phyloP scores from a whole-genome alignment of 2,113 vertebrate species.

The Phocoena sinus region DNA sequence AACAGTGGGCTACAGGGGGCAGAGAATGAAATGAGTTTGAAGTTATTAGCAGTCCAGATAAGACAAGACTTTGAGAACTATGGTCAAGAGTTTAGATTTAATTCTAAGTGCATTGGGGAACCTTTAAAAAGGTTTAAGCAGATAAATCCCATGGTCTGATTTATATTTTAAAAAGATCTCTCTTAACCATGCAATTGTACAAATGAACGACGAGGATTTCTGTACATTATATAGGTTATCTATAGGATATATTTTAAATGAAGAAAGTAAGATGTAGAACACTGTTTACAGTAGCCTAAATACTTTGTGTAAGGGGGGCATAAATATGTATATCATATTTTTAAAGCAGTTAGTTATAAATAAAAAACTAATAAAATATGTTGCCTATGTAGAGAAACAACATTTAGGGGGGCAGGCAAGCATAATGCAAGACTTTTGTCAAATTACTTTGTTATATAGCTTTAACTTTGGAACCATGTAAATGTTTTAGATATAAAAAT shows the following conservation, averaged over 20 bases:
- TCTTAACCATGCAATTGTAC: not conserved
- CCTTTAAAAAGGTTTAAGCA: not conserved
- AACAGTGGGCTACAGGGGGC: not conserved
- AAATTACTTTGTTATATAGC: not conserved
- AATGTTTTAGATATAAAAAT: not conserved
- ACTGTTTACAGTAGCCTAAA: not conserved
- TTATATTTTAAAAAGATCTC: not conserved
- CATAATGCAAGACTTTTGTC: not conserved
- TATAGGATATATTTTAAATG: not conserved
- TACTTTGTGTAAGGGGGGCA: not conserved
- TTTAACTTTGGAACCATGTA: not conserved
- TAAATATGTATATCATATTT: not conserved
- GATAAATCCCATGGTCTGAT: not conserved
- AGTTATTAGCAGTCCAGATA: not conserved
- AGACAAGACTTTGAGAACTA: not conserved
- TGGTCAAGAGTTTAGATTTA: not conserved
- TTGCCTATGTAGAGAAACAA: not conserved
- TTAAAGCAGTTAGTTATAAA: not conserved
- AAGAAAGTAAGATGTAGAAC: not conserved
- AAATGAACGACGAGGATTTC: not conserved
- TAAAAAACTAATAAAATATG: not conserved
- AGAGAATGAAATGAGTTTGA: not conserved
- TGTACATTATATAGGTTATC: not conserved
- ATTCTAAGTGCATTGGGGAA: not conserved
- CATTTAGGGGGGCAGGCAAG: not conserved